Conservation (phyloP, 2,113 vertebrate genomes). For the Myocastor coypus region DNA sequence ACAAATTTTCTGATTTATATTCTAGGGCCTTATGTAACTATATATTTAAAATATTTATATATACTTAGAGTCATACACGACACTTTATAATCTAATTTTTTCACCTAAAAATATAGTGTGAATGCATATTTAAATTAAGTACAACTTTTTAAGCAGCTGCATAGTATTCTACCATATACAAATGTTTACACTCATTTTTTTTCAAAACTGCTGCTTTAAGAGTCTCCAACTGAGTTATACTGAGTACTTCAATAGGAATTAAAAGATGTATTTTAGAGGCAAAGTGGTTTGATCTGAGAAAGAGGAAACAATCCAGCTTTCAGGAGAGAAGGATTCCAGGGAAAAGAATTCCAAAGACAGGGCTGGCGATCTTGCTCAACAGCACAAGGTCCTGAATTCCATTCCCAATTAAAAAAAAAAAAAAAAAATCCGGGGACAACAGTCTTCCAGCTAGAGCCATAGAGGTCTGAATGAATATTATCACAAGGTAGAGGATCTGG, state of each 20-base stretch:
- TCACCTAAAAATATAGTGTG: background rate
- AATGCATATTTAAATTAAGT: background rate
- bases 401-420: too few species aligned
- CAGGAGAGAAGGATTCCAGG: background rate
- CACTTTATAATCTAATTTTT: background rate
- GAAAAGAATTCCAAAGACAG: background rate
- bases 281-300: background rate
- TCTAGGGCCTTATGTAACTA: background rate
- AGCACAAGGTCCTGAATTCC: too few species aligned
- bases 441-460: background rate
- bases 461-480: background rate
- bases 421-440: background rate
- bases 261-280: background rate
- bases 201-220: background rate
- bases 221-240: background rate
- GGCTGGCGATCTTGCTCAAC: too few species aligned
- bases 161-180: background rate
- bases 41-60: background rate
- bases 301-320: background rate
- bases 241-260: background rate
- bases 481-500: background rate
- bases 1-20: background rate
- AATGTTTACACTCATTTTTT: background rate
- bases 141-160: background rate
- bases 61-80: background rate